phyloP scores from a whole-genome alignment of 2,888 invertebrate species.

The Pandemis cinnamomeana region DNA sequence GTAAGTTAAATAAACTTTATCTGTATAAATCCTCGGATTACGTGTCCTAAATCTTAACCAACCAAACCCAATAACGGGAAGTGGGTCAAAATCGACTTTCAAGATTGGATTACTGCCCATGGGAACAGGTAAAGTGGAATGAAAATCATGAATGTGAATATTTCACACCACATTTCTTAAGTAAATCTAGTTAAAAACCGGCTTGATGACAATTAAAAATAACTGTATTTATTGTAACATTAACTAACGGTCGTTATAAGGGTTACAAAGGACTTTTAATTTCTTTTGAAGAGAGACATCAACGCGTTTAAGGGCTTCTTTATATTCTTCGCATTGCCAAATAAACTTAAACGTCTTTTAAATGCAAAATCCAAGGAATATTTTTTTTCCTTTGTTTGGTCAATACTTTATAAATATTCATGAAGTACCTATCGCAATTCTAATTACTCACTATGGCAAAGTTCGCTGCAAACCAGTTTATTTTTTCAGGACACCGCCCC shows the following conservation, averaged over 20 bases:
- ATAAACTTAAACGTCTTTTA: neutral
- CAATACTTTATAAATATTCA: no score
- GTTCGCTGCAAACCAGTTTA: neutral
- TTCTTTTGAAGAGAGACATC: neutral
- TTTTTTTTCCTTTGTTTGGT: no score
- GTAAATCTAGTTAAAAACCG: neutral
- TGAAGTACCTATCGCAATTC: neutral
- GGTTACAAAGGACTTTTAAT: neutral
- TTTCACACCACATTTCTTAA: neutral
- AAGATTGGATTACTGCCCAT: neutral
- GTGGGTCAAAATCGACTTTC: slow-evolving; percentile 8
- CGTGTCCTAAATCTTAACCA: slow-evolving; percentile 7
- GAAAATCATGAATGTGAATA: neutral
- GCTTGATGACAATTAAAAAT: neutral
- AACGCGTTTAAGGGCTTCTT: neutral
- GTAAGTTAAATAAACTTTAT: slow-evolving; percentile 14
- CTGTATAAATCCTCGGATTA: neutral
- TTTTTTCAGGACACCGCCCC: neutral
- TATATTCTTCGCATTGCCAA: neutral
- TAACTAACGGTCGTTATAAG: no score
- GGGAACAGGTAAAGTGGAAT: neutral
- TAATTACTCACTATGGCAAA: neutral
- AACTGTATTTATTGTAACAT: no score
- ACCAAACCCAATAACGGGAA: slow-evolving; percentile 1
- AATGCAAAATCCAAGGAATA: no score